Conservation (phyloP, 1,140 invertebrate genomes). For the Mycetomoellerius zeteki region DNA sequence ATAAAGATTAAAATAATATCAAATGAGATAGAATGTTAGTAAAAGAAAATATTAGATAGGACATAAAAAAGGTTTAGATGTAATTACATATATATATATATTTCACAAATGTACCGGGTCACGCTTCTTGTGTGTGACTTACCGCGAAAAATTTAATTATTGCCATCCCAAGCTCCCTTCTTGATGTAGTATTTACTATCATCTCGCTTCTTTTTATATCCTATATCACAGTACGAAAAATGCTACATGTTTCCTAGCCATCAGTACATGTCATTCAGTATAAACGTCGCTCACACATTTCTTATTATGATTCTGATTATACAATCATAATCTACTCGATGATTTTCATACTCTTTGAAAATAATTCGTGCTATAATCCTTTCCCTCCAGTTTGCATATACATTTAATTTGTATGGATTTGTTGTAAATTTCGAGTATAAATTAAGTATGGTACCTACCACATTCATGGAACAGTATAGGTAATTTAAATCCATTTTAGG, state of each 20-base stretch:
- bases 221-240: constrained; percentile 84
- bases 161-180: constrained; percentile 43
- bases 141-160: constrained; percentile 63
- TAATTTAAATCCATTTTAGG: constrained; percentile 60
- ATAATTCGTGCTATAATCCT: constrained; percentile 62
- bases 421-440: constrained; percentile 61
- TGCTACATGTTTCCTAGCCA: constrained; percentile 79
- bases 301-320: constrained; percentile 45
- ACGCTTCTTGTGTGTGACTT: constrained; percentile 31
- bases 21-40: constrained; percentile 20
- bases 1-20: constrained; percentile 51
- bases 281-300: constrained; percentile 67
- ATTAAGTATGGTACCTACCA: constrained; percentile 72
- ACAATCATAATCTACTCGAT: constrained; percentile 56
- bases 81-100: constrained; percentile 34
- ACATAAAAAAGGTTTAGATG: constrained; percentile 24
- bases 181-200: constrained; percentile 46
- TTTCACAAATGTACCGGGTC: not conserved
- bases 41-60: constrained; percentile 14
- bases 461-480: constrained; percentile 62
- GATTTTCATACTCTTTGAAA: constrained; percentile 69
- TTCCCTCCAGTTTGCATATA: constrained; percentile 51
- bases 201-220: constrained; percentile 61
- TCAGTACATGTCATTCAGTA: constrained; percentile 75
- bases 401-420: constrained; percentile 66